Conservation (phyloP, 30 jellyfish, hydroid and myxozoan species). For the Clytia hemisphaerica region DNA sequence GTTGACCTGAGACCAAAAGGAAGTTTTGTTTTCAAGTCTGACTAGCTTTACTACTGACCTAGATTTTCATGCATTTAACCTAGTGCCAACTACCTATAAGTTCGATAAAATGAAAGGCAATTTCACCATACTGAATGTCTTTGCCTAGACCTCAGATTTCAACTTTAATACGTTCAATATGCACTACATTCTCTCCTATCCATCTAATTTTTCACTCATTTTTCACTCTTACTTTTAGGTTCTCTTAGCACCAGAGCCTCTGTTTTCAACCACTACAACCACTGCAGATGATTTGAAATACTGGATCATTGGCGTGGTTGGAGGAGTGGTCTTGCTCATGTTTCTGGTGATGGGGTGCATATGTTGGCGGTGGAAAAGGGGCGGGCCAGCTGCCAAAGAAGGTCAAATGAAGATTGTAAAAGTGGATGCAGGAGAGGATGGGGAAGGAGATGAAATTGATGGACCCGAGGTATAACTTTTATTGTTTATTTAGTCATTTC, state of each 20-base stretch:
- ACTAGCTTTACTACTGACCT: no score
- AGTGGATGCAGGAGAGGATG: conserved; percentile 5
- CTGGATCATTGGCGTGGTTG: conserved; percentile 84
- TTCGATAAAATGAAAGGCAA: no score
- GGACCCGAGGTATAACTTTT: no score
- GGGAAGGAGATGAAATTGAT: neutral
- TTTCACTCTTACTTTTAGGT: conserved; percentile 36
- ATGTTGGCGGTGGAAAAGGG: conserved; percentile 78
- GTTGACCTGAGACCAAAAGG: no score
- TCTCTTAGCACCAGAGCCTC: conserved; percentile 53
- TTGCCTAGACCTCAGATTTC: no score
- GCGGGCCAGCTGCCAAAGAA: conserved; percentile 62
- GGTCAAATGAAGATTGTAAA: conserved; percentile 60
- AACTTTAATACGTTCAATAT: no score
- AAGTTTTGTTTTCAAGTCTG: no score
- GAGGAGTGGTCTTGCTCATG: conserved; percentile 51
- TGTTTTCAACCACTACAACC: conserved; percentile 28
- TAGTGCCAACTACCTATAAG: no score
- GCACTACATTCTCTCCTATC: no score
- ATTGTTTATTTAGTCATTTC: no score
- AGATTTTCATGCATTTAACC: no score
- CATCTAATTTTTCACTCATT: neutral
- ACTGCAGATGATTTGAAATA: conserved; percentile 13
- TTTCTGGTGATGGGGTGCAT: conserved; percentile 24
- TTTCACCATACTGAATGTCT: no score